Conservation (phyloP, 1,140 invertebrate species). For the Pseudachorutes palmiensis region DNA sequence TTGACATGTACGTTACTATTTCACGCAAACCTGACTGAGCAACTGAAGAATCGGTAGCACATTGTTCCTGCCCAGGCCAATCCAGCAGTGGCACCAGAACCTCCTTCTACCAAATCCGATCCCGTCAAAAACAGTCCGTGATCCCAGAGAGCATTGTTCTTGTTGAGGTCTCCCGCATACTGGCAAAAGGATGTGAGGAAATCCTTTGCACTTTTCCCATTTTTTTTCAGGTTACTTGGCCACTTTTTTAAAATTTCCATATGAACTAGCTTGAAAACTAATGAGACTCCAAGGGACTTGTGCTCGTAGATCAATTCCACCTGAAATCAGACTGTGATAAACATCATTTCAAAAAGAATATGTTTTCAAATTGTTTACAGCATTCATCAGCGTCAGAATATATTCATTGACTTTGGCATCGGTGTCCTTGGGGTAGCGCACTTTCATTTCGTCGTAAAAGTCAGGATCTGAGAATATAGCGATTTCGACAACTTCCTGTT, state of each 20-base stretch:
- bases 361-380: conserved; percentile 26
- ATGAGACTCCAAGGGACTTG: conserved; percentile 38
- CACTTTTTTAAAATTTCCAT: conserved; percentile 41
- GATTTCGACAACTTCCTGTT: conserved; percentile 38
- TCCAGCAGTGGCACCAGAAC: conserved; percentile 29
- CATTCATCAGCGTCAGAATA: conserved; percentile 41
- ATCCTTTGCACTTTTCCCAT: conserved; percentile 39
- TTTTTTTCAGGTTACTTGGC: conserved; percentile 33
- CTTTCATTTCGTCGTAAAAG: conserved; percentile 39
- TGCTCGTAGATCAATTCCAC: conserved; percentile 41
- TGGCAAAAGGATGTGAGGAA: conserved; percentile 43
- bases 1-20: conserved; percentile 10
- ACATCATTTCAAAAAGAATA: neutral
- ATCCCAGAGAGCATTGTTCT: conserved; percentile 39
- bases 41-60: conserved; percentile 42
- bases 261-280: conserved; percentile 40
- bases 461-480: conserved; percentile 42
- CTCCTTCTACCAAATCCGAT: conserved; percentile 33
- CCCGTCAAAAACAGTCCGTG: conserved; percentile 42
- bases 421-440: conserved; percentile 39
- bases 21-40: conserved; percentile 23
- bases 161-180: conserved; percentile 40
- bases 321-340: conserved; percentile 16
- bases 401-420: conserved; percentile 39
- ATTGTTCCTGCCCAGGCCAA: conserved; percentile 42